A percentile compares a stretch with the other conserved stretches of the same genome.
Evolutionary conservation across 1,140 invertebrate species (phyloP).

Genomic region (Zaprionus ghesquierei): DNA sequence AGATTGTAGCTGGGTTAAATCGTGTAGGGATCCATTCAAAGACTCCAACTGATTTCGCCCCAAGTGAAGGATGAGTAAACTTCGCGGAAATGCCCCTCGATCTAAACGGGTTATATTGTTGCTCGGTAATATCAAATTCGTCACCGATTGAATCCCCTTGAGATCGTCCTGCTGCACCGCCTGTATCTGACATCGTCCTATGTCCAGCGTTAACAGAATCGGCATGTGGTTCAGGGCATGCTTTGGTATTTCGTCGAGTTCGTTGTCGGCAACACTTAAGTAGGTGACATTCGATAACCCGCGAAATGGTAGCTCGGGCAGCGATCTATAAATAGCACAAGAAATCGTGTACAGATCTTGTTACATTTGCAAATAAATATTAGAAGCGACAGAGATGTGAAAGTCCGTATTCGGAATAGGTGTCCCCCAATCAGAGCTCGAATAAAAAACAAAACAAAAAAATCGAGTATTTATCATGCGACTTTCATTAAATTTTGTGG

Average conservation of each 20-base stretch:
- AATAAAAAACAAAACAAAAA: not conserved
- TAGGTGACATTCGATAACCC: conserved; percentile 88
- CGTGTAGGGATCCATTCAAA: conserved; percentile 89
- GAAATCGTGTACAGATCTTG: conserved; percentile 34
- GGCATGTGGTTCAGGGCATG: conserved; percentile 88
- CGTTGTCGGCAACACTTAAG: conserved; percentile 89
- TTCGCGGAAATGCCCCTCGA: conserved; percentile 86
- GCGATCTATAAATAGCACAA: conserved; percentile 83
- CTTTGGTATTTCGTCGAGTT: conserved; percentile 87
- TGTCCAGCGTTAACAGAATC: conserved; percentile 87
- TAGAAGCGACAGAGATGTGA: not conserved
- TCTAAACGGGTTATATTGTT: conserved; percentile 89
- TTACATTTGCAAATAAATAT: conserved; percentile 14
- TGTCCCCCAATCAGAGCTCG: not conserved
- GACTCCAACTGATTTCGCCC: conserved; percentile 88
- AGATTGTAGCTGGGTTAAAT: conserved; percentile 88
- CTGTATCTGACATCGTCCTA: conserved; percentile 88
- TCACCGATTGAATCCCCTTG: conserved; percentile 87
- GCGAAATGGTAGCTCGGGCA: conserved; percentile 88
- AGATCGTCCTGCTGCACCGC: conserved; percentile 86
- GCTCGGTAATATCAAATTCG: conserved; percentile 87
- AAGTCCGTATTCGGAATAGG: not conserved
- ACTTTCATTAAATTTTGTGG: not conserved
- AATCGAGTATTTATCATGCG: not conserved
- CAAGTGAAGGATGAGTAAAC: conserved; percentile 87